Evolutionary conservation across 2,888 invertebrate species (phyloP).

Genomic region (Marronus borbonicus): DNA sequence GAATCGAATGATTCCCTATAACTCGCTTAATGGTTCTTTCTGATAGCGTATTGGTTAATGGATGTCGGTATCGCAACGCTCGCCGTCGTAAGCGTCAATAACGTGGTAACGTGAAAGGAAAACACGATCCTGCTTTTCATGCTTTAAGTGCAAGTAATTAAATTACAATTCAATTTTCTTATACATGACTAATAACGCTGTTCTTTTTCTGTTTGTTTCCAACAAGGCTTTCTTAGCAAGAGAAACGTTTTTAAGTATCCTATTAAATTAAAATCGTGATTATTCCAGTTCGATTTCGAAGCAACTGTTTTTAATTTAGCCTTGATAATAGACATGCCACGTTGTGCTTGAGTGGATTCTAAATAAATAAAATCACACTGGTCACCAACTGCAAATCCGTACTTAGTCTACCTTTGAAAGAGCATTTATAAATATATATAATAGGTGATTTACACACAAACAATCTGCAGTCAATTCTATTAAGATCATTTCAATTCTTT

Average conservation of each 20-base stretch:
- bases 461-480: too few relatives aligned
- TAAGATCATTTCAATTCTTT: too few relatives aligned
- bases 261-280: background rate
- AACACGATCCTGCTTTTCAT: constrained; percentile 21
- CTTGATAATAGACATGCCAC: too few relatives aligned
- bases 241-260: too few relatives aligned
- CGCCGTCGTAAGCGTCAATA: constrained; percentile 17
- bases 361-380: too few relatives aligned
- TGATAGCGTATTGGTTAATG: background rate
- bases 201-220: too few relatives aligned
- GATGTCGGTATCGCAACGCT: constrained; percentile 8
- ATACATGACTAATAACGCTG: background rate
- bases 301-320: background rate
- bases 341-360: too few relatives aligned
- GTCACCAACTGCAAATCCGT: too few relatives aligned
- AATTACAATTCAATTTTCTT: background rate
- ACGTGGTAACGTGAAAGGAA: constrained; percentile 8
- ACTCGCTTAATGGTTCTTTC: background rate
- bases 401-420: too few relatives aligned
- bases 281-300: background rate
- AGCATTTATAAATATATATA: too few relatives aligned
- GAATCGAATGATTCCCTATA: constrained; percentile 18
- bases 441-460: too few relatives aligned
- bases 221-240: too few relatives aligned
- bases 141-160: background rate